Conservation (phyloP, 2,797 vertebrate species). For the Notoglanidium macrostoma region DNA sequence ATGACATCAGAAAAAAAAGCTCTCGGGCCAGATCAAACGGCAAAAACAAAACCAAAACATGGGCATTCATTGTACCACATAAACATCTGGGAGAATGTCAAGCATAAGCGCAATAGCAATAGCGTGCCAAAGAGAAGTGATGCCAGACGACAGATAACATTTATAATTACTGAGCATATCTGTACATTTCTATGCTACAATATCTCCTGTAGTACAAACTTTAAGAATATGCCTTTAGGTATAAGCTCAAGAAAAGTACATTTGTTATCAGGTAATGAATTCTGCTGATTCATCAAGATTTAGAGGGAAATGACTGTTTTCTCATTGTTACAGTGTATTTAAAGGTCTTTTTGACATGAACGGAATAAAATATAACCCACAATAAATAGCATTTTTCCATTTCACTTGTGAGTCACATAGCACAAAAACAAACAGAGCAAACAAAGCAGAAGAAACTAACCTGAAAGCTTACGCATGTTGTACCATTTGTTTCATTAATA, state of each 20-base stretch:
- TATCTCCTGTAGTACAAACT: neutral
- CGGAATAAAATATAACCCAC: neutral
- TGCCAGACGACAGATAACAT: neutral
- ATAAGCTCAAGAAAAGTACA: neutral
- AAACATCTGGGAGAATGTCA: constrained; percentile 47
- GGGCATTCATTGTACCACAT: neutral
- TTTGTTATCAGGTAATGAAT: constrained; percentile 11
- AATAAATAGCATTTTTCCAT: neutral
- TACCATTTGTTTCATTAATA: constrained; percentile 14
- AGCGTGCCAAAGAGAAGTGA: constrained; percentile 19
- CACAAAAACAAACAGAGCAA: neutral
- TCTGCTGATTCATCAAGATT: constrained; percentile 9
- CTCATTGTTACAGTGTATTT: neutral
- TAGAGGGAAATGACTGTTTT: neutral
- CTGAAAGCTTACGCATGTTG: neutral
- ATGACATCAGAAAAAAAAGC: constrained; percentile 49
- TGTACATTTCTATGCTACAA: neutral
- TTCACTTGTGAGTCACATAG: neutral
- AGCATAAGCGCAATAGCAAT: constrained; percentile 17
- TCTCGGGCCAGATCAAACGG: constrained; percentile 30
- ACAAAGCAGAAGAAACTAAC: neutral
- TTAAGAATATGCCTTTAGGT: neutral
- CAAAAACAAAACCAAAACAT: constrained; percentile 8
- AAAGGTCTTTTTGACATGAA: neutral
- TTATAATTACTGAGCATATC: constrained; percentile 3